Evolutionary conservation across 2,888 invertebrate species (phyloP), one percentile per base, ranked within the genome.

Genomic region (Cotesia congregata): DNA sequence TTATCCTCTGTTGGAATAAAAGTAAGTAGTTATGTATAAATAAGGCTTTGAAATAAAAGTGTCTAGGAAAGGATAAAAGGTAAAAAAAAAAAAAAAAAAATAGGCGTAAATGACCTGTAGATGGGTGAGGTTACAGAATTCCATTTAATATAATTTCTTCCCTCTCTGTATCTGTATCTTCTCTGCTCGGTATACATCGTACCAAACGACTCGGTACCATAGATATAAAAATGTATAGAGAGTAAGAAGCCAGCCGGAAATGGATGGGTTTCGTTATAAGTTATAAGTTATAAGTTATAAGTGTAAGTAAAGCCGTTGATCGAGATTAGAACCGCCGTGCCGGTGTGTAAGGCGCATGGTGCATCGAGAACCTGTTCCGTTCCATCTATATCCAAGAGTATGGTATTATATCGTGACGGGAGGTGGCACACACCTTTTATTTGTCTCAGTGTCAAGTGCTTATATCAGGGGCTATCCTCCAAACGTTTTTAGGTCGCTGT

Each of bases 201-300:
- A 30, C 3, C 30, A 30, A 30, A 30, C 30, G 30, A 30, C 30
- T 30, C 30, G 30, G 30, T 30, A 30, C 30, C 30, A 30, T 30
- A 30, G 30, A 30, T 30, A 30, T 30, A 30, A 0, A 30, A 30
- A 30, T 30, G 3, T 30, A 30, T 30, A 30, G 30, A 30, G 30
- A 30, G 30, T 30, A 30, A 30, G 30, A 50, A 50, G 20, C 41
- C 41, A 65, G 69, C 77, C 80, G 80, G 80, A 80, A 80, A 78
- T 76, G 73, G 59, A 50, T 50, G 50, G 67, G 75, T 75, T 77
- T 79, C 68, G 72, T 50, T 50, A 7, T 75, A 72, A 77, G 30
- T 30, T 30, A 30, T 30, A 30, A 30, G 30, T 30, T 50, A 7
- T 75, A 72, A 77, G 30, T 30, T 30, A 30, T 30, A 30, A 30